Base-by-base conservation (phyloP, 2,888 invertebrate species). In the Peribatodes rhomboidaria region DNA sequence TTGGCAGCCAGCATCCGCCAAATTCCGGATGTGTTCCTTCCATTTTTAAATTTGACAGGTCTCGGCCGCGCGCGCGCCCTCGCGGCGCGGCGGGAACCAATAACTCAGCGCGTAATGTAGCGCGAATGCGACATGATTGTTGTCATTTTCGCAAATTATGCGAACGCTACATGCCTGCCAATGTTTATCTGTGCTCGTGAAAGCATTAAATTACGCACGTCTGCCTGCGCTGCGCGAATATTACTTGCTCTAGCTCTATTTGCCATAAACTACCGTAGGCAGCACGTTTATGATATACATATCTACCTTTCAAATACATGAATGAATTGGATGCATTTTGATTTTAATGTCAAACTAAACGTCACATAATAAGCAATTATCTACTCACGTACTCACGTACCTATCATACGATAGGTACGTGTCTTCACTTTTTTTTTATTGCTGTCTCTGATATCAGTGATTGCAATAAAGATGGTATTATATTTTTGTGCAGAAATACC, bases 401-500 rank as follows among this genome's bases (percentile, higher is more conserved):
- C n/a, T n/a, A n/a, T n/a, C n/a, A n/a, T n/a, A n/a, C n/a, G n/a
- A n/a, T n/a, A n/a, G n/a, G n/a, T n/a, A n/a, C n/a, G n/a, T n/a
- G 35, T 35, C 8, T 35, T 35, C 10, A 35, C 3, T n/a, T n/a
- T n/a, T n/a, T n/a, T n/a, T n/a, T n/a, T n/a, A n/a, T n/a, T n/a
- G n/a, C n/a, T n/a, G n/a, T n/a, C n/a, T n/a, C n/a, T n/a, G n/a
- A 27, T 2, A 6, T 27, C 27, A 27, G 27, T 6, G 27, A 35
- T 35, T 16, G 31, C 1, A 0, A 16, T 35, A 7, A 18, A 35
- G 8, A 35, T 35, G 11, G 8, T 20, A 35, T 37, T 67, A n/a
- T 20, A 35, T 37, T 67, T 54, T 70, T 78, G 87, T 94, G 16
- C 94, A 97, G 97, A 97, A 97, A 94, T 97, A 97, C 87, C 96